Evolutionary conservation across 2,113 vertebrate genomes (phyloP).

Genomic region (Taxidea taxus): DNA sequence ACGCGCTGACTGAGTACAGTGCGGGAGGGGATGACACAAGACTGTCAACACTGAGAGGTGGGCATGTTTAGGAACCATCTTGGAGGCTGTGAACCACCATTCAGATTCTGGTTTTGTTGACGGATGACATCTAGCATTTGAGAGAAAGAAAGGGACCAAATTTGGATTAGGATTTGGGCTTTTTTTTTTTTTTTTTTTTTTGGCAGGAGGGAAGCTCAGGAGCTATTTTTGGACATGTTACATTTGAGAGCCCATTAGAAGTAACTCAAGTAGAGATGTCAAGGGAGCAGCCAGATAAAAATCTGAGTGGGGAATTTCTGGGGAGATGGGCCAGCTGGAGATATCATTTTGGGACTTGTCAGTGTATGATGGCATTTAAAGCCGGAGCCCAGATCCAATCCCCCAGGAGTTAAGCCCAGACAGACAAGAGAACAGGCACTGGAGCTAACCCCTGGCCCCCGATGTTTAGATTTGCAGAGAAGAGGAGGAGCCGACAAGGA

Average conservation of each 20-base stretch:
- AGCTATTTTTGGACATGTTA: background rate
- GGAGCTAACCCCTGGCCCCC: background rate
- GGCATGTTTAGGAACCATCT: background rate
- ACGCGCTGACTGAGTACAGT: background rate
- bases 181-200: background rate
- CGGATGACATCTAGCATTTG: background rate
- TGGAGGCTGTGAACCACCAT: too few relatives aligned
- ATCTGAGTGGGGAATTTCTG: background rate
- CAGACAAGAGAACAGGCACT: background rate
- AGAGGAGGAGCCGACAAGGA: background rate
- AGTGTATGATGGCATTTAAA: background rate
- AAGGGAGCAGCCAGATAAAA: background rate
- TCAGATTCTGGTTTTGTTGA: background rate
- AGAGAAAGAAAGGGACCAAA: background rate
- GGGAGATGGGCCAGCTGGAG: background rate
- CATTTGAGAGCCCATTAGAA: background rate
- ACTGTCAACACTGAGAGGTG: too few relatives aligned
- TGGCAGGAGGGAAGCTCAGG: background rate
- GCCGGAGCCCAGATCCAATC: background rate
- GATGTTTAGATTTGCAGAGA: background rate
- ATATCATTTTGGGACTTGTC: background rate
- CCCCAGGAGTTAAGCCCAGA: background rate
- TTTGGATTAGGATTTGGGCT: background rate
- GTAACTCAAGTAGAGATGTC: background rate
- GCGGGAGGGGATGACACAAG: too few relatives aligned